Conservation (phyloP, 2,797 vertebrate genomes). For the Gila robusta region DNA sequence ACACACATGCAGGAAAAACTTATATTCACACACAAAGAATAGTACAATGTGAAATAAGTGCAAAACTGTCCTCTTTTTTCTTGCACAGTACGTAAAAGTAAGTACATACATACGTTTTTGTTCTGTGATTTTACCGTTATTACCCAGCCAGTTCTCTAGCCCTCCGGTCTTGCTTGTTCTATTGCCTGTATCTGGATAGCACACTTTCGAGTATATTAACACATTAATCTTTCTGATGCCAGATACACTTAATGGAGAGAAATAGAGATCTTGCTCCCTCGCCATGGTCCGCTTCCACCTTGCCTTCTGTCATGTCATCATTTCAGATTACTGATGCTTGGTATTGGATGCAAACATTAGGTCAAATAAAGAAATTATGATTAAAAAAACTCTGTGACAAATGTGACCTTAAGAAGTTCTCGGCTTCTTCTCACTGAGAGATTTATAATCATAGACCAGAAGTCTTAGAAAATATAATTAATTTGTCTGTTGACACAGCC, state of each 20-base stretch:
- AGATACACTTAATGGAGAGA: slow-evolving; percentile 49
- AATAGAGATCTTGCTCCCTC: slow-evolving; percentile 48
- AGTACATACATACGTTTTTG: slow-evolving; percentile 63
- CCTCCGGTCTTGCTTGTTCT: slow-evolving; percentile 13
- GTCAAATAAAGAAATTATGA: slow-evolving; percentile 16
- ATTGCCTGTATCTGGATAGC: slow-evolving; percentile 47
- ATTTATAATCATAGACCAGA: slow-evolving; percentile 40
- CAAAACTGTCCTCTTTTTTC: not conserved
- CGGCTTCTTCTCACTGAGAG: not conserved
- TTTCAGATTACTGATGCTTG: slow-evolving; percentile 69
- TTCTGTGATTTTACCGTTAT: slow-evolving; percentile 57
- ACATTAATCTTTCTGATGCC: slow-evolving; percentile 63
- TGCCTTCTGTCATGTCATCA: slow-evolving; percentile 51
- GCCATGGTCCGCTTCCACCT: slow-evolving; percentile 35
- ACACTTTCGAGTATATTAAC: slow-evolving; percentile 60
- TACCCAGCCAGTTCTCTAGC: slow-evolving; percentile 51
- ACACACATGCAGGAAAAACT: too few relatives aligned
- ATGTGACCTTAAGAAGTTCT: slow-evolving; percentile 37
- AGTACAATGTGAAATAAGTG: not conserved
- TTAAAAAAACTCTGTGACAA: not conserved
- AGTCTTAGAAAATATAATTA: slow-evolving; percentile 18
- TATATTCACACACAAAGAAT: not conserved
- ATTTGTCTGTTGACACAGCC: slow-evolving; percentile 40
- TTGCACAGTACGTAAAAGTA: not conserved
- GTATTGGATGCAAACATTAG: slow-evolving; percentile 60